phyloP scores from a whole-genome alignment of 2,888 invertebrate species.

The Coecobrya sp. region DNA sequence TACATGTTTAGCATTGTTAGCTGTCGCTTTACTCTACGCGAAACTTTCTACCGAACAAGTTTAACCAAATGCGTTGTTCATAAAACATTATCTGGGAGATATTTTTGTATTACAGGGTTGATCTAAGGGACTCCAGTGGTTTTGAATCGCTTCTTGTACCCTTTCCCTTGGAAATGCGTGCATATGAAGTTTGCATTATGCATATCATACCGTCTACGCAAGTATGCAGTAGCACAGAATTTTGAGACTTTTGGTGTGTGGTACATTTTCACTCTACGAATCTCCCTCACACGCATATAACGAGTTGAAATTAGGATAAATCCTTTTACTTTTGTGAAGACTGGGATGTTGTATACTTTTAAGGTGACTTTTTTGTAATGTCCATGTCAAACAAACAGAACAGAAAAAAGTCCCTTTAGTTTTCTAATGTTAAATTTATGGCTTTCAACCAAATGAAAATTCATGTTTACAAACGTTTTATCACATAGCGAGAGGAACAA shows the following conservation, averaged over 20 bases:
- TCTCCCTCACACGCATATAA: background rate
- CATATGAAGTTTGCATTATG: background rate
- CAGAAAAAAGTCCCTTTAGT: constrained; percentile 46
- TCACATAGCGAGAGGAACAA: constrained; percentile 7
- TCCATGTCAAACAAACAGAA: constrained; percentile 54
- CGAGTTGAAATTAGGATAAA: background rate
- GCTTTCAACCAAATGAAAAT: constrained; percentile 77
- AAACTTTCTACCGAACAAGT: background rate
- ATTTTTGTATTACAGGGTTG: background rate
- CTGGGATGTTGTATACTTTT: background rate
- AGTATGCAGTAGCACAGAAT: background rate
- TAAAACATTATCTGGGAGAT: background rate
- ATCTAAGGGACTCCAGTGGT: constrained; percentile 24
- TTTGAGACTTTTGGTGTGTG: background rate
- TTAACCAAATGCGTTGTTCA: background rate
- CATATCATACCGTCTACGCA: background rate
- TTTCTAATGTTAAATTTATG: constrained; percentile 69
- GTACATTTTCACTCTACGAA: background rate
- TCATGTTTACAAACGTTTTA: constrained; percentile 69
- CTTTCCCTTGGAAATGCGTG: background rate
- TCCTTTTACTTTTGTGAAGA: background rate
- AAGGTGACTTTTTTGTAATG: constrained; percentile 49
- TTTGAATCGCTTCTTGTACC: background rate
- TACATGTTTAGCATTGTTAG: background rate
- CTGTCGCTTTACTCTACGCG: background rate